Evolutionary conservation across 2,113 vertebrate genomes (phyloP), one percentile per base, ranked within the genome.

Genomic region (Ailuropoda melanoleuca): DNA sequence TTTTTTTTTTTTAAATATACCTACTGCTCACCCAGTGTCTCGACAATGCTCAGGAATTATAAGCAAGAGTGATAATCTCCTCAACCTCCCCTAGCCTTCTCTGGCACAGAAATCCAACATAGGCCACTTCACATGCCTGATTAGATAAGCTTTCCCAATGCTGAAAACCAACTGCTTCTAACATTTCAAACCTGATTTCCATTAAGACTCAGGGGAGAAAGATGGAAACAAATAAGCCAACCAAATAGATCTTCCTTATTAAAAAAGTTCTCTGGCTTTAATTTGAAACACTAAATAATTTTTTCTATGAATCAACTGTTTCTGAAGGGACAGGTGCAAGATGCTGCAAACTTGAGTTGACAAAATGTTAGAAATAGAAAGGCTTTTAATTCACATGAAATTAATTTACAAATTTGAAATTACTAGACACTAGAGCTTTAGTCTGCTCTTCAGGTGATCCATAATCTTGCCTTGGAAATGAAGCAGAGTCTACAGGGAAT

Each of bases 101-200:
- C 75, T 84, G 68, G 87, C 90, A 70, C 92, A 93, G 92, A 97
- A 97, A 93, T 88, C 64, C 58, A 50, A 90, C 93, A 77, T 4
- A 95, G 95, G 92, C 90, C 70, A 85, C 96, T 88, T 97, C 88
- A 78, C 96, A 96, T 83, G 94, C 75, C 95, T 96, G 96, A 95
- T 97, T 95, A 84, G 92, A 95, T 78, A 97, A 95, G 84, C 78
- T 87, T 87, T 74, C 66, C 74, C 92, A 75, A n/a, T 12, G 90
- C 74, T 84, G 68, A 96, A 90, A 96, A 64, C 56, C 84, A 94
- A 94, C 43, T 48, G 64, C 94, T 88, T 90, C 94, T 72, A 90
- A 80, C 70, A 93, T 95, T 90, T 94, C 87, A 94, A 94, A 78
- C 29, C 75, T 92, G 78, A 96, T 66, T 96, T 95, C 95, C 80